Evolutionary conservation across 1,140 invertebrate species (phyloP), one percentile per base, ranked within the genome.

Genomic region (Calycopis cecrops): DNA sequence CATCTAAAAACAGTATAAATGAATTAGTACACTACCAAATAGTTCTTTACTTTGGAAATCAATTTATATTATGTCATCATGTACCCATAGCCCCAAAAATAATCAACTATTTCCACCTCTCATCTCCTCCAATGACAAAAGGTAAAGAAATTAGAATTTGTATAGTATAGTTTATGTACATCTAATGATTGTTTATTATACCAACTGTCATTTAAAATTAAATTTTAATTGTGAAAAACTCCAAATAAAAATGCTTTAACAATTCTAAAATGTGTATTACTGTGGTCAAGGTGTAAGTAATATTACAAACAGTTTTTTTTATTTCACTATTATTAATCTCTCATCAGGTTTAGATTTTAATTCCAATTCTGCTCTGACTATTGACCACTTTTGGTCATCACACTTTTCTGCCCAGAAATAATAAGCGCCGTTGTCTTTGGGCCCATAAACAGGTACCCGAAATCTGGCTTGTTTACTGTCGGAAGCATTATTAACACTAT

Each of bases 401-500:
- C 67, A 55, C 64, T 70, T 88, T 60, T 84, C 70, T 28, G 90
- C 90, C 85, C 87, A 90, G 63, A 91, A 88, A 69, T 87, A 87
- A 59, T 91, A 80, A 18, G 55, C 76, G 17, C 91, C 92, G 63
- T 76, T 89, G 51, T 91, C 88, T 69, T 92, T 92, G 10, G 88
- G 71, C 1, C 92, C 92, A 52, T 74, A 85, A 7, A 93, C 87
- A 1, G 90, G 89, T 14, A 93, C 80, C 76, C 89, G 76, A 77
- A 92, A 91, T 61, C 89, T 84, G 7, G 91, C 92, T 9, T 60
- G 70, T 10, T 79, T 64, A 8, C 76, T 85, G 65, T 91, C 85
- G 57, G 86, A 88, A 59, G 67, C 88, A 73, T 92, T 92, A 48
- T 88, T 89, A 57, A 77, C 69, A 6, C 55, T 60, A 62, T 92